These are phyloP conservation scores for Sympetrum striolatum DNA, from an alignment of 2,888 invertebrate genomes.

Conservation along the genomic window DNA sequence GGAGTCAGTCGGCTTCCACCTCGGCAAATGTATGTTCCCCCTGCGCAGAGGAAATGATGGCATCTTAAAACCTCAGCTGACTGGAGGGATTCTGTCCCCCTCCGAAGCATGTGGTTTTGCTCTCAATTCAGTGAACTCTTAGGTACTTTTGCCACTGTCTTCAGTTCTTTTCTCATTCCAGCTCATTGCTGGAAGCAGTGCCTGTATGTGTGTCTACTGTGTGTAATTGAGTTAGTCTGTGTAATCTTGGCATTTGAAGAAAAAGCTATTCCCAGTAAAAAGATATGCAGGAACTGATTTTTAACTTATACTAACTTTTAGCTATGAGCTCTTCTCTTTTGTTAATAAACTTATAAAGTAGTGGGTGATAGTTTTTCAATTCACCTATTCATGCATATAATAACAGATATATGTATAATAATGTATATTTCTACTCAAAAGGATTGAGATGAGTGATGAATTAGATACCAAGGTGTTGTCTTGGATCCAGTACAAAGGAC, in stretches of 20 bases:
- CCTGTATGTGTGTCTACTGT: slow-evolving; percentile 30
- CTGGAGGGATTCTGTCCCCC: background rate
- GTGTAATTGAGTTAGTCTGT: slow-evolving; percentile 39
- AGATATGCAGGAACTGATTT: slow-evolving; percentile 34
- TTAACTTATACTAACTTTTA: slow-evolving; percentile 37
- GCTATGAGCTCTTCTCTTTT: slow-evolving; percentile 40
- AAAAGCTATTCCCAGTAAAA: slow-evolving; percentile 17
- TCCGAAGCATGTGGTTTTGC: slow-evolving; percentile 1
- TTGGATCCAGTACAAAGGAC: slow-evolving; percentile 32
- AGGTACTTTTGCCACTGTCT: slow-evolving; percentile 37
- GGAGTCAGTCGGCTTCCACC: slow-evolving; percentile 19
- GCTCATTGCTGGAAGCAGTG: slow-evolving; percentile 7
- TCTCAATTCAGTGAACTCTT: slow-evolving; percentile 29
- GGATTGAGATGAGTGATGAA: background rate
- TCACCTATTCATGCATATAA: background rate
- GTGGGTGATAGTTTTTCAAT: slow-evolving; percentile 38
- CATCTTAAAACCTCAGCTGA: slow-evolving; percentile 11
- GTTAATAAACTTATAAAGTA: slow-evolving; percentile 41
- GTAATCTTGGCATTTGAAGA: slow-evolving; percentile 11
- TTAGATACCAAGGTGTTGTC: background rate
- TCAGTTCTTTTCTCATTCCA: slow-evolving; percentile 25
- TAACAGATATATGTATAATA: too few relatives aligned
- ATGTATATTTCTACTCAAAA: slow-evolving; percentile 20
- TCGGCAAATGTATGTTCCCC: slow-evolving; percentile 61
- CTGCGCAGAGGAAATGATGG: slow-evolving; percentile 57